Evolutionary conservation across 2,888 invertebrate genomes (phyloP), one percentile per base, ranked within the genome.

Genomic region (Parelbella ahira): DNA sequence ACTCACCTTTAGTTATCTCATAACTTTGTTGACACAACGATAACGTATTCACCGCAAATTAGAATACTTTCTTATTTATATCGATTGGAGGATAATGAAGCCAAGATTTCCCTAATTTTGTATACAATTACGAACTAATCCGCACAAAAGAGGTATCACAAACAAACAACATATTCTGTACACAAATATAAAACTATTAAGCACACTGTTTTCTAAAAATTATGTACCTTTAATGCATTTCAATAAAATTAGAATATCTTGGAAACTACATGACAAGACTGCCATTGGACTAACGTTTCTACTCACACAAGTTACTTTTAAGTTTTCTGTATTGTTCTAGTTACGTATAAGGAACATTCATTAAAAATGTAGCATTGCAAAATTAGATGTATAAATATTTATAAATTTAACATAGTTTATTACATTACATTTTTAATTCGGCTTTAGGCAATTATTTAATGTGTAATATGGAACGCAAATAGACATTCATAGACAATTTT

Each of bases 21-120:
- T 82, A 69, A 69, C 67, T 74, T 74, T 74, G 70, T 78, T 74
- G 75, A 77, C 68, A 71, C 76, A 68, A 57, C 62, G 68, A 66
- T 75, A 72, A 68, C 68, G 49, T 69, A 73, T 76, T 71, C 75
- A 70, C 66, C 62, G 64, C 59, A 63, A 73, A 69, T 64, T 63
- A 63, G 49, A 56, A 65, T 74, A 71, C 68, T 74, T 74, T 69
- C 56, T 58, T 61, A 72, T 71, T 54, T 78, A 71, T 49, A 83
- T 84, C 81, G 82, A 84, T 84, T 78, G 62, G 52, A 68, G 48
- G 60, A 64, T 70, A 67, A 51, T 67, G 58, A 60, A 54, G 52
- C 51, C 56, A 63, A 56, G 54, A 56, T 51, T 59, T 51, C 45
- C 52, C 55, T 49, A 53, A 56, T 45, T 45, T 41, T 51, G 37